Evolutionary conservation across 2,797 vertebrate species (phyloP), one percentile per base, ranked within the genome.

Genomic region (Rhinophrynus dorsalis): DNA sequence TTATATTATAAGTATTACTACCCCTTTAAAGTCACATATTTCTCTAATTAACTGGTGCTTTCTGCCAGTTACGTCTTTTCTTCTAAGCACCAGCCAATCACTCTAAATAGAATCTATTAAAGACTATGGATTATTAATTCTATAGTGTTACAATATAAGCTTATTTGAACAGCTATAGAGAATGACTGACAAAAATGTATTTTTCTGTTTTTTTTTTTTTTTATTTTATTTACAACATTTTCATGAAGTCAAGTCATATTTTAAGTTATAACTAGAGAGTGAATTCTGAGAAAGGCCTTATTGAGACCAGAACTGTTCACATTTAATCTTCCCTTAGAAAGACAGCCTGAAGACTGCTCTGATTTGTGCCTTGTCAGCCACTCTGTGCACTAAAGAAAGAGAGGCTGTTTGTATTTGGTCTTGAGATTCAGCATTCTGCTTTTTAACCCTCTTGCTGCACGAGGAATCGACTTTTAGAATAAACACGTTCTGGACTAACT

Each of bases 311-410:
- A 29, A 24, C 21, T 55, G 40, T 57, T 73, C 79, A 77, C 69
- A 50, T 83, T 85, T 83, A 87, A 75, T 88, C 77, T 77, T 71
- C 77, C 74, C 70, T 78, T 58, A 45, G 63, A 76, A 79, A 81
- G 75, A 79, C 78, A 82, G 78, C 80, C 51, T 82, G 78, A 71
- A 66, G 72, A 78, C 62, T 77, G 74, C 71, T 74, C 29, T 26
- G 11, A 27, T 79, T 83, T 74, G 38, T 81, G 72, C 68, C 76
- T 21, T 56, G 69, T 87, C 84, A 83, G 78, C 78, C 67, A 13
- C 68, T 81, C 76, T 67, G 33, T 63, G 12, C 52, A 29, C 59
- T 76, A 58, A 77, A 72, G 32, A 24, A 44, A 69, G 17, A 74
- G 9, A 2, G n/a, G 32, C 10, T 33, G 26, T 61, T 60, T 73